phyloP scores from a whole-genome alignment of 2,797 vertebrate species.

The Simalia tracyae region DNA sequence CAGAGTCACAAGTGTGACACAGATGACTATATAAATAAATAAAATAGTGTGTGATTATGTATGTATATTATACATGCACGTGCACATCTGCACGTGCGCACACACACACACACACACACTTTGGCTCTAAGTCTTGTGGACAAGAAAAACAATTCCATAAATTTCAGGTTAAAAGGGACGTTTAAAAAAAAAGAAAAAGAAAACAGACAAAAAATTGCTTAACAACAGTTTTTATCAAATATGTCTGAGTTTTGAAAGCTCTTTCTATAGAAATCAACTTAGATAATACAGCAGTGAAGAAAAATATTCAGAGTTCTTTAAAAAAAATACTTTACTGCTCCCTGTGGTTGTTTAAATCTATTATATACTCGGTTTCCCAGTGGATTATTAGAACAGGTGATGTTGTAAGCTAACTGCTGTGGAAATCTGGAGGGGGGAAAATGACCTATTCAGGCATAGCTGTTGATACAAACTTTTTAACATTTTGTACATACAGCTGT shows the following conservation, averaged over 20 bases:
- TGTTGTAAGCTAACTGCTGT: not conserved
- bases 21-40: no score
- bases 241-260: conserved; percentile 2
- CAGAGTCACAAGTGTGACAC: no score
- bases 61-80: not conserved
- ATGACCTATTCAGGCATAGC: not conserved
- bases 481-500: not conserved
- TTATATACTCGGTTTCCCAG: not conserved
- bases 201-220: not conserved
- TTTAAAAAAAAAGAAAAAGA: not conserved
- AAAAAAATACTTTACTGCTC: not conserved
- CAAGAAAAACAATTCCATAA: not conserved
- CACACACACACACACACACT: no score
- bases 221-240: not conserved
- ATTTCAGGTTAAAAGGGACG: not conserved
- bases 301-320: not conserved
- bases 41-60: no score
- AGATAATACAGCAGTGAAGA: not conserved
- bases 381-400: conserved; percentile 9
- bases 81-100: no score
- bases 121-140: no score
- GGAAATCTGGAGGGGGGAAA: not conserved
- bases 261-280: not conserved
- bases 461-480: not conserved
- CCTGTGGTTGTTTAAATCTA: conserved; percentile 1